These are phyloP conservation scores for Archivesica marissinica DNA, from an alignment of 1,140 invertebrate genomes.

Conservation along the genomic window DNA sequence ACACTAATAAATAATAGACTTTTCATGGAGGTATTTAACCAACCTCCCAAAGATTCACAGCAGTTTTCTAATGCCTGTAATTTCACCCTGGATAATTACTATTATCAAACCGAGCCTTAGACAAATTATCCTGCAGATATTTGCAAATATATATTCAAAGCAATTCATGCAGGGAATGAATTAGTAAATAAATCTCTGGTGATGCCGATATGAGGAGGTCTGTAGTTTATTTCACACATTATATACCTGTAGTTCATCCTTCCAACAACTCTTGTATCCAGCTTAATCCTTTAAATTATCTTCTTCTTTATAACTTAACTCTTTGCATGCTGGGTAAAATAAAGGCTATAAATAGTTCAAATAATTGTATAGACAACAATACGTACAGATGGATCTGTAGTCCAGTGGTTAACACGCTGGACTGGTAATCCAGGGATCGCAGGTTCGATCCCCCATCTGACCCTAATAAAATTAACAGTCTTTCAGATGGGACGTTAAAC, in stretches of 20 bases:
- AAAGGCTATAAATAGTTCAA: too few species aligned
- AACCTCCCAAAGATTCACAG: neutral
- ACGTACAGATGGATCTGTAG: too few species aligned
- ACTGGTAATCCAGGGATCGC: too few species aligned
- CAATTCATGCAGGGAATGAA: neutral
- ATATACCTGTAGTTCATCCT: neutral
- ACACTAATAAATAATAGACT: too few species aligned
- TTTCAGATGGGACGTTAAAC: too few species aligned
- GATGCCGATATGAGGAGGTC: neutral
- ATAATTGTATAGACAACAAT: too few species aligned
- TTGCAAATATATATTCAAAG: constrained; percentile 22
- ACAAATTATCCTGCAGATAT: constrained; percentile 13
- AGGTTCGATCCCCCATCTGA: too few species aligned
- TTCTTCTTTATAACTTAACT: too few species aligned
- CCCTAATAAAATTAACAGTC: too few species aligned
- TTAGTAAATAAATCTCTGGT: constrained; percentile 3
- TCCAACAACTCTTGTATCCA: neutral
- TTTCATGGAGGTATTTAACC: too few species aligned
- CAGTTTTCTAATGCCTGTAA: neutral
- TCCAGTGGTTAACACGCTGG: too few species aligned
- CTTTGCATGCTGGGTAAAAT: too few species aligned
- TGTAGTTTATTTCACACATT: neutral
- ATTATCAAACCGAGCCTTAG: neutral
- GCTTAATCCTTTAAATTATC: neutral
- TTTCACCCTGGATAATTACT: neutral